Conservation (phyloP, 2,888 invertebrate genomes). For the Chaitophorus viminalis region DNA sequence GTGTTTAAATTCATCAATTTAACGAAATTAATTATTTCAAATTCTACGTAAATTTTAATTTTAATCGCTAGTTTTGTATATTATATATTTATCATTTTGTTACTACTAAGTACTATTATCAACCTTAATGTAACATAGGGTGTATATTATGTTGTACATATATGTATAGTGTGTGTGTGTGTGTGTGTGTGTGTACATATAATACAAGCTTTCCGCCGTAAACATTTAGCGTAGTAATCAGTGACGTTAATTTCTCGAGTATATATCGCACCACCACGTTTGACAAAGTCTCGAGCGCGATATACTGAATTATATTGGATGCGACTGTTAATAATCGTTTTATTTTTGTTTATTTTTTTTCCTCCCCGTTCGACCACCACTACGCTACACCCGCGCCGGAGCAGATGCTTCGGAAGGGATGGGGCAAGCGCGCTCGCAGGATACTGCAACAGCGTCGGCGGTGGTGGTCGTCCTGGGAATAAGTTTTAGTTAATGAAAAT, state of each 20-base stretch:
- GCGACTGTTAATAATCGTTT: conserved; percentile 40
- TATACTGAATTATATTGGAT: conserved; percentile 8
- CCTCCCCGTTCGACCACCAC: background rate
- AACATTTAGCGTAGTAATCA: background rate
- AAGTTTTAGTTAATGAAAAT: conserved; percentile 62
- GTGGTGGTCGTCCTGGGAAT: conserved; percentile 47
- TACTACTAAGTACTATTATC: too few species aligned
- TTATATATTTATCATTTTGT: too few species aligned
- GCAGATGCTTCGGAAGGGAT: background rate
- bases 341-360: background rate
- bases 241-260: conserved; percentile 11
- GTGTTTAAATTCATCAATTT: too few species aligned
- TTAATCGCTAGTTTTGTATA: too few species aligned
- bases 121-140: too few species aligned
- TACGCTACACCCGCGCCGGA: background rate
- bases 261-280: background rate
- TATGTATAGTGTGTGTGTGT: too few species aligned
- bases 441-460: background rate
- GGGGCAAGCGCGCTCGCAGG: background rate
- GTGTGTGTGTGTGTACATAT: too few species aligned
- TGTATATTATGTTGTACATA: too few species aligned
- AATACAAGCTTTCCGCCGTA: background rate
- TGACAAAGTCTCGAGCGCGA: background rate
- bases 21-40: too few species aligned
- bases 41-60: too few species aligned